Base-by-base conservation (phyloP, 2,113 vertebrate genomes). In the Platycercus adscitus region DNA sequence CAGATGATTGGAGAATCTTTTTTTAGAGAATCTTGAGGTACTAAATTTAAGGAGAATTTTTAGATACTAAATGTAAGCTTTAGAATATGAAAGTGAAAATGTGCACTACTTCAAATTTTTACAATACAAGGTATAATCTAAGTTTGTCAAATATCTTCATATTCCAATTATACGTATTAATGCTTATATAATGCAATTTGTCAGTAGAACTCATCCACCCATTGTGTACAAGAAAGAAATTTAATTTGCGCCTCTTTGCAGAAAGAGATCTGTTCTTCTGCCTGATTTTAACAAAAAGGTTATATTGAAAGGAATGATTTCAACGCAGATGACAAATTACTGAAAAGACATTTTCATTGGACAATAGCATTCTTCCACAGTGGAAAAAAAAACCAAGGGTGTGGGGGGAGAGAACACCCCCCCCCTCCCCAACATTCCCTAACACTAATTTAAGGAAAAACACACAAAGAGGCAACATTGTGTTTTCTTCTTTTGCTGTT, bases 261-360 rank as follows among this genome's bases (percentile, higher is more conserved):
- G 86, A 75, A 77, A 28, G 46, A 73, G 56, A 44, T 41, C 46
- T 71, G 20, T 71, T 94, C 25, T 86, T 41, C 68, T 81, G 84
- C 64, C 47, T 86, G 43, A 44, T 90, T 82, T 88, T 90, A 96
- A 92, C 69, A 94, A 94, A 94, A 94, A 89, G 64, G 31, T 86
- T 93, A 46, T 63, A 58, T 61, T 94, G 79, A 94, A 94, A 90
- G n/a, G 90, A 77, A 58, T 86, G 8, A 73, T 95, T 94, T 91
- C 55, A 88, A 94, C 90, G 60, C 46, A 84, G 56, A 60, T 92
- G 88, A 81, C 88, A 95, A 94, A 96, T 86, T 90, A 71, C 80
- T 91, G 82, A 88, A 92, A 92, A 92, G 55, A 86, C 64, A 61
- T 81, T 94, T 94, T 96, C 83, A 73, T 88, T 93, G 64, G 73